Conservation (phyloP, 2,888 invertebrate genomes). For the Volucella inanis region DNA sequence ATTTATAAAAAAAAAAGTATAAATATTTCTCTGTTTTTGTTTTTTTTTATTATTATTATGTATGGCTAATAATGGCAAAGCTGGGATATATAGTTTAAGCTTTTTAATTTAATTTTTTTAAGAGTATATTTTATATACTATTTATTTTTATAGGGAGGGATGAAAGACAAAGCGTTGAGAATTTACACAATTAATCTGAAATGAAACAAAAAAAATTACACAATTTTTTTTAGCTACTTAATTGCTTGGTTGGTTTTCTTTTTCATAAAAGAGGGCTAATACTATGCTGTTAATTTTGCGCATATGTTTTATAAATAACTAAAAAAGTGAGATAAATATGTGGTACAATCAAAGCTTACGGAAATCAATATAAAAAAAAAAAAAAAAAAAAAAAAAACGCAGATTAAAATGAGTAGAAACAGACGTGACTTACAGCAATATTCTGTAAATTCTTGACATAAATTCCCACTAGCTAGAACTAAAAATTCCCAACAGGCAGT, state of each 20-base stretch:
- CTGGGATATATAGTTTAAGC: slow-evolving; percentile 75
- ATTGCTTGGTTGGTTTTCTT: slow-evolving; percentile 55
- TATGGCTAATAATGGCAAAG: slow-evolving; percentile 75
- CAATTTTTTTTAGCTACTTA: slow-evolving; percentile 74
- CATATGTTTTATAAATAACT: slow-evolving; percentile 37
- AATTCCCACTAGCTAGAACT: slow-evolving; percentile 41
- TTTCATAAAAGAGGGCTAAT: slow-evolving; percentile 53
- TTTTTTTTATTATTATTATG: slow-evolving; percentile 53
- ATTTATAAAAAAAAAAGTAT: slow-evolving; percentile 67
- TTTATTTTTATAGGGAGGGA: slow-evolving; percentile 68
- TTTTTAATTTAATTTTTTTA: slow-evolving; percentile 59
- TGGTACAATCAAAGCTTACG: slow-evolving; percentile 66
- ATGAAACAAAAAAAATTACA: slow-evolving; percentile 81
- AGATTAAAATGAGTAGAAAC: slow-evolving; percentile 33
- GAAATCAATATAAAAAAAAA: slow-evolving; percentile 38
- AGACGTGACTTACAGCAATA: slow-evolving; percentile 34
- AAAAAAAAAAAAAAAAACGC: slow-evolving; percentile 31
- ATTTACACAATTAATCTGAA: slow-evolving; percentile 82
- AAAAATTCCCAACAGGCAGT: slow-evolving; percentile 35
- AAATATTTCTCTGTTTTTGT: slow-evolving; percentile 41
- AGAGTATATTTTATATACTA: slow-evolving; percentile 69
- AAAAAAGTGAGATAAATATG: slow-evolving; percentile 19
- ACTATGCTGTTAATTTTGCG: slow-evolving; percentile 64
- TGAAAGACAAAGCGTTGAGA: slow-evolving; percentile 77
- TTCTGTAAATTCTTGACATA: slow-evolving; percentile 35